Percentiles rank a stretch among this genome's conserved stretches.
Evolutionary conservation across 1,140 invertebrate genomes (phyloP).

Genomic region (Leptopilina boulardi): DNA sequence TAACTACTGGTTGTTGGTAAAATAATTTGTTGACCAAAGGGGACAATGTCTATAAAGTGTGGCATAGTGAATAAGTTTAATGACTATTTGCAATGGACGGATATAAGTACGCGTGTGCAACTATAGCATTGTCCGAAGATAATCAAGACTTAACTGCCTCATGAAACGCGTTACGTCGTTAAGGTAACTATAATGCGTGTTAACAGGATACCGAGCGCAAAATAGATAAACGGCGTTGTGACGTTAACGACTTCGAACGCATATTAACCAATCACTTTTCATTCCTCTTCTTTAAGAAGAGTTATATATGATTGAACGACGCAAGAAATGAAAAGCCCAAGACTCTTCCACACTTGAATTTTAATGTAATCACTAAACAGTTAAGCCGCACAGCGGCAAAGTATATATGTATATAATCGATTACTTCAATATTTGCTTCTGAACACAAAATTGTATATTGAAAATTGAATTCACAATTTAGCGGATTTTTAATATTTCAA

Average conservation of each 20-base stretch:
- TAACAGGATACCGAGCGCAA: slow-evolving; percentile 49
- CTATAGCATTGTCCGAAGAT: slow-evolving; percentile 53
- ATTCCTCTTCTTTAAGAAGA: neutral
- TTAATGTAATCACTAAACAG: slow-evolving; percentile 10
- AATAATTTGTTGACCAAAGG: neutral
- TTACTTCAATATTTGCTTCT: too few species aligned
- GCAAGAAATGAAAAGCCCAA: slow-evolving; percentile 38
- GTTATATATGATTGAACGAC: slow-evolving; percentile 41
- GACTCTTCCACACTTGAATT: slow-evolving; percentile 13
- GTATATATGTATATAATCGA: too few species aligned
- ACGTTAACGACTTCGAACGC: slow-evolving; percentile 63
- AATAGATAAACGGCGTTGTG: slow-evolving; percentile 59
- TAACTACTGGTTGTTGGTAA: slow-evolving; percentile 1
- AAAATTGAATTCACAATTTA: too few species aligned
- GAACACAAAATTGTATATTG: too few species aligned
- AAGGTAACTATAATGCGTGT: slow-evolving; percentile 58
- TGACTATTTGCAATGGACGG: slow-evolving; percentile 31
- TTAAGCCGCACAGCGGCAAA: slow-evolving; percentile 5
- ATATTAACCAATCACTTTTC: slow-evolving; percentile 60
- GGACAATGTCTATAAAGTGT: slow-evolving; percentile 22
- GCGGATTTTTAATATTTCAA: too few species aligned
- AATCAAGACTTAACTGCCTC: slow-evolving; percentile 61
- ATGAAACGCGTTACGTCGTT: slow-evolving; percentile 59
- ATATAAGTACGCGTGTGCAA: slow-evolving; percentile 26
- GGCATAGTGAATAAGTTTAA: slow-evolving; percentile 6